A percentile compares a stretch with the other conserved stretches of the same genome.
phyloP scores from a whole-genome alignment of 2,113 vertebrate species.

The Microcebus tavaratra region DNA sequence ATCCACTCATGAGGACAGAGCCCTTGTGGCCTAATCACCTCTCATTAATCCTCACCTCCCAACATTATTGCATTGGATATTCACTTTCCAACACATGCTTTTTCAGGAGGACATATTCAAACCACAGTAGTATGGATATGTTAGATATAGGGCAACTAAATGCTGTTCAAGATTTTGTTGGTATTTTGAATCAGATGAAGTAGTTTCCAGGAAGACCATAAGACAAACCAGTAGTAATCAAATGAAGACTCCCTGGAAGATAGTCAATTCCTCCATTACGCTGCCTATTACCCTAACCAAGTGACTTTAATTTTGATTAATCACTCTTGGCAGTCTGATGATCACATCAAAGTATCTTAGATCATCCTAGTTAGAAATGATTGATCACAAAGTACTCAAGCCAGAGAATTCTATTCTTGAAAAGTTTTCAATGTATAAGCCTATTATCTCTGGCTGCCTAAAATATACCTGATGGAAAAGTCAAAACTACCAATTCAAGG shows the following conservation, averaged over 20 bases:
- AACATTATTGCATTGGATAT: neutral
- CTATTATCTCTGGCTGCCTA: neutral
- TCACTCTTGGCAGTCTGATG: neutral
- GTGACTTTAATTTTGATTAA: neutral
- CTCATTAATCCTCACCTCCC: neutral
- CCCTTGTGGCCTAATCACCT: neutral
- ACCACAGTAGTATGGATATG: neutral
- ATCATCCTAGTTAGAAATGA: neutral
- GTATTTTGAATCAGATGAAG: neutral
- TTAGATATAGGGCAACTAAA: neutral
- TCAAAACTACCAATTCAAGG: neutral
- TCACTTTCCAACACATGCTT: neutral
- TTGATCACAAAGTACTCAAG: neutral
- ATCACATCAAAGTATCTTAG: neutral
- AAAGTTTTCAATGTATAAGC: neutral
- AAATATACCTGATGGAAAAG: neutral
- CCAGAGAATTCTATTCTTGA: neutral
- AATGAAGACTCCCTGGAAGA: neutral
- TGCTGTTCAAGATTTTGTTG: neutral
- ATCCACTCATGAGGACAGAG: neutral
- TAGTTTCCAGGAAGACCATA: neutral
- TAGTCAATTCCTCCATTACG: neutral
- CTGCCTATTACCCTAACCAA: neutral
- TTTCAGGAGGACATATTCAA: neutral
- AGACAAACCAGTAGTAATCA: neutral